phyloP scores from a whole-genome alignment of 2,797 vertebrate genomes.

The Trachops cirrhosus region DNA sequence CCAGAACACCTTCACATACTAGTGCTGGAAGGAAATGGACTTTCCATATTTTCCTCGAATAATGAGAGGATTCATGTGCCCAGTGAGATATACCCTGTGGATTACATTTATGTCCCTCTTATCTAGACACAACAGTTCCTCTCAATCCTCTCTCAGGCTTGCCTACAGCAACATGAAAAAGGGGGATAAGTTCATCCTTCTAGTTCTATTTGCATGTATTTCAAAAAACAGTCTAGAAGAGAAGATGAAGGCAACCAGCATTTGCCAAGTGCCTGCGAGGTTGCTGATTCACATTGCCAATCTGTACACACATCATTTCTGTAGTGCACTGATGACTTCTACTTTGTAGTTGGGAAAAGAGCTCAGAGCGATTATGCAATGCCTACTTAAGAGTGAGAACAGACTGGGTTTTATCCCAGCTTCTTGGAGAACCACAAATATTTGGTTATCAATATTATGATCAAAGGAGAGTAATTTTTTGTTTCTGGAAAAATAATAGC shows the following conservation, averaged over 20 bases:
- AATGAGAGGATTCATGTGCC: not conserved
- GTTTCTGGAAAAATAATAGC: not conserved
- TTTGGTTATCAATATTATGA: not conserved
- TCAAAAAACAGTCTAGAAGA: not conserved
- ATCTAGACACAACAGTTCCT: not conserved
- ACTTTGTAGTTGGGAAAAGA: not conserved
- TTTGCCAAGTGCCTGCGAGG: not conserved
- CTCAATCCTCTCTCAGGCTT: not conserved
- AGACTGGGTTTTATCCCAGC: not conserved
- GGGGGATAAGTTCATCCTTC: fast-evolving
- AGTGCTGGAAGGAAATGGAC: not conserved
- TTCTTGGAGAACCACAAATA: not conserved
- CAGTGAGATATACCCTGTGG: not conserved
- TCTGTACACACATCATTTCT: not conserved
- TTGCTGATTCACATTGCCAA: not conserved
- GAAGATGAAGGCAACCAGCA: not conserved
- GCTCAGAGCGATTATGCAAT: not conserved
- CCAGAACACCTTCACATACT: not conserved
- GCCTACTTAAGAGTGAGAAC: not conserved
- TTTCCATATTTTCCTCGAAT: not conserved
- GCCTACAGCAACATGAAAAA: not conserved
- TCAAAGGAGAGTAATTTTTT: not conserved
- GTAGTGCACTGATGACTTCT: not conserved
- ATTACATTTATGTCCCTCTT: not conserved
- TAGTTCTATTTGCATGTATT: not conserved